A percentile compares a stretch with the other conserved stretches of the same genome.
Conservation (phyloP, 2,888 invertebrate genomes). For the Drosophila monieri region DNA sequence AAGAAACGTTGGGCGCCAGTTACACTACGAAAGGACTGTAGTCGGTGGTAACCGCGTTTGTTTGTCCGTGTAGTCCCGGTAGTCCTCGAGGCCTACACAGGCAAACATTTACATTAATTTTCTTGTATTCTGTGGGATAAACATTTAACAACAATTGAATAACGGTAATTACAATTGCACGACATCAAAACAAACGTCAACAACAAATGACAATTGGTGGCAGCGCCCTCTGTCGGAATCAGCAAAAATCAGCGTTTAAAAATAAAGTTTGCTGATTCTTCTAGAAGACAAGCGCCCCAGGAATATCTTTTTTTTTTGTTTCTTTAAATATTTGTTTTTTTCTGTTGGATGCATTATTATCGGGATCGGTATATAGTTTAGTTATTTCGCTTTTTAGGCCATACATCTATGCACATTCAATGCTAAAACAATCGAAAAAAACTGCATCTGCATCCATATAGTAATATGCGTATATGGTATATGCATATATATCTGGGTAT, state of each 20-base stretch:
- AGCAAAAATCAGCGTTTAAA: not conserved
- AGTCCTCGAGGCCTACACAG: not conserved
- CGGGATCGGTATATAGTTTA: too few species aligned
- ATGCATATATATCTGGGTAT: slow-evolving; percentile 10
- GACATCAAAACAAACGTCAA: slow-evolving; percentile 61
- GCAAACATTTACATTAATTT: slow-evolving; percentile 34
- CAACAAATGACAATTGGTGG: slow-evolving; percentile 56
- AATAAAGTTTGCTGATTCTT: not conserved
- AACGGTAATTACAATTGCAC: slow-evolving; percentile 69
- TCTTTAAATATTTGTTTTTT: not conserved
- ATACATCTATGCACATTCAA: slow-evolving; percentile 51
- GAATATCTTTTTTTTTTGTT: not conserved
- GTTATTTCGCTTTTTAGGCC: not conserved
- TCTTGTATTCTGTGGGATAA: slow-evolving; percentile 19
- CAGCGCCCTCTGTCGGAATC: slow-evolving; percentile 13
- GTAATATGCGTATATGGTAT: slow-evolving; percentile 7
- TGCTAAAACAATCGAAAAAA: slow-evolving; percentile 49
- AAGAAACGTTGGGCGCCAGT: slow-evolving; percentile 18
- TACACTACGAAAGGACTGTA: slow-evolving; percentile 59
- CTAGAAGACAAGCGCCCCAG: not conserved
- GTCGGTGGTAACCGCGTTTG: slow-evolving; percentile 74
- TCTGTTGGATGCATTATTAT: too few species aligned
- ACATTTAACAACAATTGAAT: slow-evolving; percentile 50
- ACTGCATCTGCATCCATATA: slow-evolving; percentile 12
- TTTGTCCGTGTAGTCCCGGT: slow-evolving; percentile 49